Conservation (phyloP, 2,888 invertebrate species). For the Heteropelma amictum region DNA sequence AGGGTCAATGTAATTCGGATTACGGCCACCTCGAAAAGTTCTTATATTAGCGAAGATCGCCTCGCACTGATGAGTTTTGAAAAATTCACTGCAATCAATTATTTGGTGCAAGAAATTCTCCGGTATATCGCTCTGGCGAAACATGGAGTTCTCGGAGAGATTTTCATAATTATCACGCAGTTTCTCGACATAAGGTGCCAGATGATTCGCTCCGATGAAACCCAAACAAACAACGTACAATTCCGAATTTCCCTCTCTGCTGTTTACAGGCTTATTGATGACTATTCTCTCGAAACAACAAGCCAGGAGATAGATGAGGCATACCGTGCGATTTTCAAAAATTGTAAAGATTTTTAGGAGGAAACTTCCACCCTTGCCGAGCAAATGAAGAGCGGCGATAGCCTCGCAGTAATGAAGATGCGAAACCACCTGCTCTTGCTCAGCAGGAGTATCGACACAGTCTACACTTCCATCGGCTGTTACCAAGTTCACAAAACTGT, state of each 20-base stretch:
- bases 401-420: slow-evolving; percentile 91
- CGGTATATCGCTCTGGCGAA: slow-evolving; percentile 82
- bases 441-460: slow-evolving; percentile 90
- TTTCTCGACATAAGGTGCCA: slow-evolving; percentile 77
- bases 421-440: slow-evolving; percentile 90
- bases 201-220: slow-evolving; percentile 79
- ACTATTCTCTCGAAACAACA: slow-evolving; percentile 86
- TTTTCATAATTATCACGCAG: slow-evolving; percentile 79
- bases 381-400: slow-evolving; percentile 85
- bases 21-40: slow-evolving; percentile 79
- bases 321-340: slow-evolving; percentile 90
- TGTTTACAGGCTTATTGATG: slow-evolving; percentile 92
- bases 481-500: slow-evolving; percentile 82
- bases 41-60: slow-evolving; percentile 85
- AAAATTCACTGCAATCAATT: slow-evolving; percentile 82
- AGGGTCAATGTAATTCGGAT: slow-evolving; percentile 61
- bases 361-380: slow-evolving; percentile 86
- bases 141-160: slow-evolving; percentile 79
- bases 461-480: slow-evolving; percentile 97
- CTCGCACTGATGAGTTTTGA: slow-evolving; percentile 83
- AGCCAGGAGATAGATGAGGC: slow-evolving; percentile 88
- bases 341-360: slow-evolving; percentile 94
- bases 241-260: slow-evolving; percentile 97
- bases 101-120: slow-evolving; percentile 83
- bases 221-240: slow-evolving; percentile 89